phyloP scores from a whole-genome alignment of 2,113 vertebrate species.

The Penelope pileata region DNA sequence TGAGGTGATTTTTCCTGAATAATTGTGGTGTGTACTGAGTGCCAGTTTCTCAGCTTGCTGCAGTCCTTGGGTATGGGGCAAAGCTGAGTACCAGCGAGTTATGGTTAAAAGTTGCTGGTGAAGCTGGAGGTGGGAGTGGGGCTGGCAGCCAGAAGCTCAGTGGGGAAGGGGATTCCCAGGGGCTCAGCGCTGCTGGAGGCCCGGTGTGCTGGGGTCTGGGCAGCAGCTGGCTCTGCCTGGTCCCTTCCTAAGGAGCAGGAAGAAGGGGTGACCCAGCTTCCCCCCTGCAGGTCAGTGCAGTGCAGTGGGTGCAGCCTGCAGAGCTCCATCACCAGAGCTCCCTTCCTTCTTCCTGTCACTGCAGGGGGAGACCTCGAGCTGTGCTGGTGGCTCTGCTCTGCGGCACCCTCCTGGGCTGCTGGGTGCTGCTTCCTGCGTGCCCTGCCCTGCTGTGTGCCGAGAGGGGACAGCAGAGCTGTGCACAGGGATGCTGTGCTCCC shows the following conservation, averaged over 20 bases:
- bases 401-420: too few relatives aligned
- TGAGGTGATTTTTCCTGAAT: background rate
- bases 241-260: background rate
- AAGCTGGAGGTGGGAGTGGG: background rate
- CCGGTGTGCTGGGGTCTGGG: background rate
- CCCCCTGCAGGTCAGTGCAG: too few relatives aligned
- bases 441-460: background rate
- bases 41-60: background rate
- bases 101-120: background rate
- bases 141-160: background rate
- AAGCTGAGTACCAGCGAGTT: background rate
- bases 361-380: background rate
- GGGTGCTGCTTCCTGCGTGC: fast-evolving
- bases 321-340: fast-evolving
- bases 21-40: background rate
- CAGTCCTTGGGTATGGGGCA: background rate
- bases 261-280: background rate
- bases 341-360: background rate
- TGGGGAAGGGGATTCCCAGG: background rate
- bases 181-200: background rate
- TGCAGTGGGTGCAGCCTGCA: background rate
- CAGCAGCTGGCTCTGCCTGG: background rate
- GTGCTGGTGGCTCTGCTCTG: fast-evolving
- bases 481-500: background rate
- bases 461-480: background rate